Percentiles rank a stretch among this genome's conserved stretches.
phyloP scores from a whole-genome alignment of 2,888 invertebrate genomes.

The Xestia sexstrigata region DNA sequence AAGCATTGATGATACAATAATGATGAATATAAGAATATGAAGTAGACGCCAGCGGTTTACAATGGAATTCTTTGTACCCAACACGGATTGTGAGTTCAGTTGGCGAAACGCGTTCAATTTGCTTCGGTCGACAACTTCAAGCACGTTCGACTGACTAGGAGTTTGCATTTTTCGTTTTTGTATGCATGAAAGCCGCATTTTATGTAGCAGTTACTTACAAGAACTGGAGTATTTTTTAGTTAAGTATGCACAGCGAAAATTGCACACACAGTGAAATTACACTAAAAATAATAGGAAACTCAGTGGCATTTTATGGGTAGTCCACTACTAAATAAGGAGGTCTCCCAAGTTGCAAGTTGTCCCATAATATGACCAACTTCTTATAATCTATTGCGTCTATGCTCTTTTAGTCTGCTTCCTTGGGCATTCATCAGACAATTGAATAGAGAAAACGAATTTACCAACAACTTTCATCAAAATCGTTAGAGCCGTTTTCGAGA shows the following conservation, averaged over 20 bases:
- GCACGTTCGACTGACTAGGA: conserved; percentile 14
- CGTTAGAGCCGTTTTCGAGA: no score
- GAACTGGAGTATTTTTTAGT: neutral
- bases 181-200: neutral
- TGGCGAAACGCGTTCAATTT: conserved; percentile 21
- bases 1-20: neutral
- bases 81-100: conserved; percentile 7
- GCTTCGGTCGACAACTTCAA: conserved; percentile 19
- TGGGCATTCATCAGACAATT: neutral
- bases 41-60: conserved; percentile 9
- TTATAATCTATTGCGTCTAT: neutral
- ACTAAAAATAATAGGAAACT: neutral
- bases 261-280: neutral
- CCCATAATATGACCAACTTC: neutral
- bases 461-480: no score
- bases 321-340: neutral
- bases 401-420: neutral
- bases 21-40: conserved; percentile 34
- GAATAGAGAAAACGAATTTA: no score
- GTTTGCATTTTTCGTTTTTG: neutral
- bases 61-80: conserved; percentile 48
- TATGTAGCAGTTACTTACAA: neutral
- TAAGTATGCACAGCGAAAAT: neutral
- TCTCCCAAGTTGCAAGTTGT: conserved; percentile 1
- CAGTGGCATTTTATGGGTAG: neutral